These are phyloP conservation scores for Ophiodon elongatus DNA, from an alignment of 2,113 vertebrate species.

Conservation along the genomic window DNA sequence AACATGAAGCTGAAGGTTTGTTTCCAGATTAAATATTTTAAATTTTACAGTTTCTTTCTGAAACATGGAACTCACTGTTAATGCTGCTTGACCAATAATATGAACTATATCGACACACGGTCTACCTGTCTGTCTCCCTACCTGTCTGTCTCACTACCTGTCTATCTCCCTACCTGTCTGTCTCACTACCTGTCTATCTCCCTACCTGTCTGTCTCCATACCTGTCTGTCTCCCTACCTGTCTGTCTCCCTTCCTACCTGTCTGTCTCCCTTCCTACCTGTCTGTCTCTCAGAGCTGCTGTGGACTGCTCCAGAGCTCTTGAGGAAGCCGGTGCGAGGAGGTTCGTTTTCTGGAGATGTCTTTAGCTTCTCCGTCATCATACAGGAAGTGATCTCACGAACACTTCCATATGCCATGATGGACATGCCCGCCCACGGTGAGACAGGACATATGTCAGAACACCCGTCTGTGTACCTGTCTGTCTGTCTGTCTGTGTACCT, in stretches of 20 bases:
- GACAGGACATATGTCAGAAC: neutral
- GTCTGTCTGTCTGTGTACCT: neutral
- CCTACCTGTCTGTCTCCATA: neutral
- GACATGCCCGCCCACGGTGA: slow-evolving; percentile 87
- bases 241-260: neutral
- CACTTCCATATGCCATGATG: slow-evolving; percentile 89
- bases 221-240: neutral
- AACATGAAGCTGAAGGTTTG: neutral
- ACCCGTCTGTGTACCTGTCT: neutral
- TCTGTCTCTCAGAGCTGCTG: slow-evolving; percentile 81
- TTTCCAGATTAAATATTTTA: too few species aligned
- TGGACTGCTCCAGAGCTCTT: slow-evolving; percentile 78
- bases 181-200: neutral
- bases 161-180: neutral
- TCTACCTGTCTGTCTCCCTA: neutral
- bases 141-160: neutral
- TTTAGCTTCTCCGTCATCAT: slow-evolving; percentile 90
- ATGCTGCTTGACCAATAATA: neutral
- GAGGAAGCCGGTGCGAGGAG: slow-evolving; percentile 64
- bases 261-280: neutral
- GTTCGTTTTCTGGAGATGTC: slow-evolving; percentile 85
- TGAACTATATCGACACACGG: neutral
- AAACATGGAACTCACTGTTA: too few species aligned
- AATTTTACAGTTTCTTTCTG: neutral
- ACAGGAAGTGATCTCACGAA: slow-evolving; percentile 91